Percentiles rank a stretch among this genome's conserved stretches.
phyloP scores from a whole-genome alignment of 1,140 invertebrate genomes.

The Achroia grisella region DNA sequence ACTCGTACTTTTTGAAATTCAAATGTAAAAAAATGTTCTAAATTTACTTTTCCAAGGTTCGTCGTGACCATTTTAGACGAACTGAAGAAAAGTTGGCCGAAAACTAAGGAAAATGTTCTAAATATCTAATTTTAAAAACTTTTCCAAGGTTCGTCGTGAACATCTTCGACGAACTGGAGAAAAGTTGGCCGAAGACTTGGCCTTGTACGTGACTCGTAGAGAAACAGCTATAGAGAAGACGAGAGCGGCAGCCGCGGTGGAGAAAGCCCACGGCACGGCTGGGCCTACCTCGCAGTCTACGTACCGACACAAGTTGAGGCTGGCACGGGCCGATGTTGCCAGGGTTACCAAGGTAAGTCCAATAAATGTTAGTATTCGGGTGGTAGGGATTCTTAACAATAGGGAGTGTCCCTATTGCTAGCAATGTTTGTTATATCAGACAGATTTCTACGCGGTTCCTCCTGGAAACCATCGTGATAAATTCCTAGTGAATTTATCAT shows the following conservation, averaged over 20 bases:
- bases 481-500: too few relatives aligned
- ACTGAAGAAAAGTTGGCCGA: slow-evolving; percentile 83
- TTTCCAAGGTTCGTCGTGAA: slow-evolving; percentile 72
- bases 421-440: too few relatives aligned
- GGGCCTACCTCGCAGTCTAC: slow-evolving; percentile 45
- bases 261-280: slow-evolving; percentile 35
- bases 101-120: too few relatives aligned
- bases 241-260: slow-evolving; percentile 43
- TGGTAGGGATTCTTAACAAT: too few relatives aligned
- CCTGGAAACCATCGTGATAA: too few relatives aligned
- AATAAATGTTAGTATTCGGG: too few relatives aligned
- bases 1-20: too few relatives aligned
- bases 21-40: too few relatives aligned
- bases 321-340: slow-evolving; percentile 48
- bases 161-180: slow-evolving; percentile 83
- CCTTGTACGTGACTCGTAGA: slow-evolving; percentile 81
- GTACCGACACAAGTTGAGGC: slow-evolving; percentile 53
- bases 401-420: too few relatives aligned
- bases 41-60: slow-evolving; percentile 59
- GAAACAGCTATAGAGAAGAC: slow-evolving; percentile 70
- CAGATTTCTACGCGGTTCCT: too few relatives aligned
- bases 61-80: slow-evolving; percentile 79
- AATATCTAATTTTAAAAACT: too few relatives aligned
- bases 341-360: slow-evolving; percentile 47
- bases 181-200: slow-evolving; percentile 83